These are phyloP conservation scores for Blomia tropicalis DNA, from an alignment of 2,888 invertebrate genomes.

Conservation along the genomic window DNA sequence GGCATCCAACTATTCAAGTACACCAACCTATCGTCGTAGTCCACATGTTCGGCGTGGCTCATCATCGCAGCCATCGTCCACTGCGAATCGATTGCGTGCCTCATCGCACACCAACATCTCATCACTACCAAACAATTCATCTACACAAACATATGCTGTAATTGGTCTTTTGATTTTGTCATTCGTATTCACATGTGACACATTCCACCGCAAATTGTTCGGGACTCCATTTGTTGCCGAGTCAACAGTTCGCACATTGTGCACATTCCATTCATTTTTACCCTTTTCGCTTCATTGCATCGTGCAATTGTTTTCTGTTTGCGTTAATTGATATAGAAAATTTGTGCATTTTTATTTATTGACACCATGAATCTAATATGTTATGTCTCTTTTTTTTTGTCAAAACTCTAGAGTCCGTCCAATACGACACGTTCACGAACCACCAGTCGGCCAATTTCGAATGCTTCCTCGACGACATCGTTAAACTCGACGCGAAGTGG, in stretches of 20 bases:
- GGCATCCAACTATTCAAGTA: slow-evolving; percentile 5
- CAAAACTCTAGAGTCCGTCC: neutral
- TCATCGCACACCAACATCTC: slow-evolving; percentile 11
- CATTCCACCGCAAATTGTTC: too few relatives aligned
- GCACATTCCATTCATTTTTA: too few relatives aligned
- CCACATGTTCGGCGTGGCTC: slow-evolving; percentile 13
- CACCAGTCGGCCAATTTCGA: slow-evolving; percentile 2
- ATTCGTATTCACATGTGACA: too few relatives aligned
- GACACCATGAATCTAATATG: too few relatives aligned
- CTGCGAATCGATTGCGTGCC: neutral
- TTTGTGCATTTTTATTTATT: too few relatives aligned
- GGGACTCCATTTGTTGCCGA: too few relatives aligned
- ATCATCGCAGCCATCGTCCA: slow-evolving; percentile 2
- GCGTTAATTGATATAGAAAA: too few relatives aligned
- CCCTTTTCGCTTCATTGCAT: too few relatives aligned
- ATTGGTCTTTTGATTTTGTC: neutral
- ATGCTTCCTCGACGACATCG: slow-evolving; percentile 3
- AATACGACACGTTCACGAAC: neutral
- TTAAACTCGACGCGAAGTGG: neutral
- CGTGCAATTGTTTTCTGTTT: too few relatives aligned
- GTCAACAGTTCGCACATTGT: too few relatives aligned
- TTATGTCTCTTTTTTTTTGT: too few relatives aligned
- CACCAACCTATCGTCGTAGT: slow-evolving; percentile 11
- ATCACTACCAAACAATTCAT: neutral
- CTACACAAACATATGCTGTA: slow-evolving; percentile 9